phyloP scores from a whole-genome alignment of 2,888 invertebrate genomes.

The Nemotelus nigrinus region DNA sequence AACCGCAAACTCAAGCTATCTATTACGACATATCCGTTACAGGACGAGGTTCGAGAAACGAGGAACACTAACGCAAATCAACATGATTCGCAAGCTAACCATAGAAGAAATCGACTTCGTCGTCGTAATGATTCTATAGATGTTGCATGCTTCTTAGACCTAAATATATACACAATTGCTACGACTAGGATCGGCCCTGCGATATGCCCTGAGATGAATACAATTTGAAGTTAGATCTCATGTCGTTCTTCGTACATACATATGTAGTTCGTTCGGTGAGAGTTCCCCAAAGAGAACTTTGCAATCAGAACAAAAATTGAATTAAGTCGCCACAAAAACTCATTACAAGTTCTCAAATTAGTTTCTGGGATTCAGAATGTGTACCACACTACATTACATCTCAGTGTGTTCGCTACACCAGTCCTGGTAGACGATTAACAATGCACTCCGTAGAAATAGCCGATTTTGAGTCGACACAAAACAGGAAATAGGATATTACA shows the following conservation, averaged over 20 bases:
- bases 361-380: slow-evolving; percentile 46
- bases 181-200: too few species aligned
- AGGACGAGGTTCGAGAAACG: not conserved
- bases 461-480: not conserved
- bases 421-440: not conserved
- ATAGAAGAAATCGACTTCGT: too few species aligned
- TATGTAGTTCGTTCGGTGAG: not conserved
- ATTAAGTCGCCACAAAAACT: slow-evolving; percentile 50
- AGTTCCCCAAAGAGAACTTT: slow-evolving; percentile 37
- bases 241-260: too few species aligned
- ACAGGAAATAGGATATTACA: not conserved
- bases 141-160: too few species aligned
- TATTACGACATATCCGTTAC: slow-evolving; percentile 19
- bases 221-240: slow-evolving; percentile 15
- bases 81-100: too few species aligned
- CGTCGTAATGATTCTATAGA: too few species aligned
- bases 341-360: slow-evolving; percentile 50
- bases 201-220: not conserved
- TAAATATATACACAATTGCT: not conserved
- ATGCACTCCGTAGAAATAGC: not conserved
- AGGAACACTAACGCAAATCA: too few species aligned
- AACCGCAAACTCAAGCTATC: slow-evolving; percentile 17
- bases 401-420: not conserved
- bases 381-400: not conserved
- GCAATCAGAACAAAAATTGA: slow-evolving; percentile 49